Evolutionary conservation across 2,888 invertebrate species (phyloP), one percentile per base, ranked within the genome.

Genomic region (Oscheius onirici): DNA sequence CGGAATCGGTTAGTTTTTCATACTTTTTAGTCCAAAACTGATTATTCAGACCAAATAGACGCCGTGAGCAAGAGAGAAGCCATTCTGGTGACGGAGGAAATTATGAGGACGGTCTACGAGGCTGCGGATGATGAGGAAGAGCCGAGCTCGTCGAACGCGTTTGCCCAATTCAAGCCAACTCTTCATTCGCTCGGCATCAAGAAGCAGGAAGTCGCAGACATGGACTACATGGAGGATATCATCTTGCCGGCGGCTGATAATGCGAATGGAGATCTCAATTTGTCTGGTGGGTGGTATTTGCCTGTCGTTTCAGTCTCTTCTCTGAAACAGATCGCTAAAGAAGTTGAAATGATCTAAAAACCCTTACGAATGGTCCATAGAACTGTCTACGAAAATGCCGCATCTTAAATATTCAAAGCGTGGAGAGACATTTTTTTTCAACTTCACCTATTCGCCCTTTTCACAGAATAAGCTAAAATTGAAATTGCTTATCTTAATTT

Each of bases 131-230:
- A 24, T 17, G 46, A 28, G 15, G 17, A 22, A 11, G 49, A 49
- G 34, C 49, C 24, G n/a, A 26, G 26, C 24, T 49, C 3, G 17
- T 63, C 61, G 2, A 20, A 13, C 11, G 20, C n/a, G 1, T 22
- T 26, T 24, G 22, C 63, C 3, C 46, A 72, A 28, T 79, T 66
- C 51, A 75, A 86, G 3, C 86, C 86, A 6, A 77, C 86, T 0
- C 67, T 86, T 5, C 78, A 77, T 55, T 83, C 80, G 15, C 73
- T 86, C 6, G 86, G 86, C 20, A 80, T 86, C 15, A 60, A 52
- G n/a, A 51, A 52, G 11, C 17, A 22, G 26, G 55, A 55, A 13
- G 2, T 22, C 8, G 3, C 41, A 17, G 20, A n/a, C 10, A 28
- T n/a, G n/a, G 13, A 34, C 13, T 20, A 20, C 17, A n/a, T 41